Conservation (phyloP, 2,888 invertebrate species). For the Cybosia mesomella region DNA sequence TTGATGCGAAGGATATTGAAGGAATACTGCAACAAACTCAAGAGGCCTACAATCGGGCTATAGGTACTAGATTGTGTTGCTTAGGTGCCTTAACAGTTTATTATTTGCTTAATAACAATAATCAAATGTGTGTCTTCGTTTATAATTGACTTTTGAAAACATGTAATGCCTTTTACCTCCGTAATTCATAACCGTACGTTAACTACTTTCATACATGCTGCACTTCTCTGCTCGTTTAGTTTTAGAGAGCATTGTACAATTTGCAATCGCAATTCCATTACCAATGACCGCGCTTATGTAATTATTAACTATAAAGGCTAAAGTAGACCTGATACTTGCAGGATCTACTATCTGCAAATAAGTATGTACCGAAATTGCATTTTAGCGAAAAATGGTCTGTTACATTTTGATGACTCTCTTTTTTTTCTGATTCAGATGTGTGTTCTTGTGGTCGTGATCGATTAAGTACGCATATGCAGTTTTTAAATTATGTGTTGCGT, state of each 20-base stretch:
- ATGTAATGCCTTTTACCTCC: not conserved
- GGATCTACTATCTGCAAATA: not conserved
- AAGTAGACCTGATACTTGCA: not conserved
- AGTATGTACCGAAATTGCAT: no score
- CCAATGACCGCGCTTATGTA: not conserved
- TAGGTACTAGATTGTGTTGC: conserved; percentile 49
- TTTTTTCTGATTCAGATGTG: no score
- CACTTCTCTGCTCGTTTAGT: not conserved
- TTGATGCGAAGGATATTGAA: conserved; percentile 33
- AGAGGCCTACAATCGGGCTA: conserved; percentile 55
- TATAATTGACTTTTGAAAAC: not conserved
- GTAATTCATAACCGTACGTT: not conserved
- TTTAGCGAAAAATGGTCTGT: no score
- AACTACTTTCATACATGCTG: not conserved
- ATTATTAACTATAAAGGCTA: not conserved
- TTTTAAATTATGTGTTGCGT: no score
- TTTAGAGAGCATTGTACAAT: not conserved
- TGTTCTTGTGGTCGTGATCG: no score
- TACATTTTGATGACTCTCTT: no score
- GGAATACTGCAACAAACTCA: conserved; percentile 40
- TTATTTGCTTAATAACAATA: not conserved
- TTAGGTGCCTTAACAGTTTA: not conserved
- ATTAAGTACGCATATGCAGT: no score
- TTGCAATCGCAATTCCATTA: not conserved
- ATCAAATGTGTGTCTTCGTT: not conserved